Evolutionary conservation across 2,113 vertebrate species (phyloP).

Genomic region (Balaenoptera acutorostrata): DNA sequence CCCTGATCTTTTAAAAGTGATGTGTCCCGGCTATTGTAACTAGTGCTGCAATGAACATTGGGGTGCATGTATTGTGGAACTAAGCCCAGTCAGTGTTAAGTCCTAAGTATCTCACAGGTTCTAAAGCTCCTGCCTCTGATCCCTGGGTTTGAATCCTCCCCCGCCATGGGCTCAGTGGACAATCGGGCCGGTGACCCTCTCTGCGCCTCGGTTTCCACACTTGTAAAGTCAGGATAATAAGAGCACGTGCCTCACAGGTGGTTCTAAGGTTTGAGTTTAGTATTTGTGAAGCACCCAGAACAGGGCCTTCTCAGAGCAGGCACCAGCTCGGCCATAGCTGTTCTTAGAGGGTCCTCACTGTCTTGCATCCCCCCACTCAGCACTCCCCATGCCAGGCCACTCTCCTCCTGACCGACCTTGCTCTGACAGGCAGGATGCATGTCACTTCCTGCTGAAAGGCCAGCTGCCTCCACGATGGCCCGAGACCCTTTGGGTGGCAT

Average conservation of each 20-base stretch:
- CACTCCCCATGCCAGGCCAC: too few species aligned
- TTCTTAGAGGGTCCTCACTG: too few species aligned
- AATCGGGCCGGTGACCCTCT: not conserved
- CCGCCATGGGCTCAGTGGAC: fast-evolving
- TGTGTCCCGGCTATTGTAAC: too few species aligned
- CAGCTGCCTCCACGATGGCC: not conserved
- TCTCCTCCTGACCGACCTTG: not conserved
- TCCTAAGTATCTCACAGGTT: not conserved
- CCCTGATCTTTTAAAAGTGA: not conserved
- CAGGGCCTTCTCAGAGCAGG: not conserved
- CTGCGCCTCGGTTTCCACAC: fast-evolving
- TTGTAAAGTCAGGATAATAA: not conserved
- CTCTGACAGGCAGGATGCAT: not conserved
- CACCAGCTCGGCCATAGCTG: fast-evolving
- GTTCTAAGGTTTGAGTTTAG: not conserved
- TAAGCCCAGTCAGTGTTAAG: not conserved
- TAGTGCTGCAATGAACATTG: too few species aligned
- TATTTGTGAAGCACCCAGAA: not conserved
- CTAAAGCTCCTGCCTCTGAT: not conserved
- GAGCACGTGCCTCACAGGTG: too few species aligned
- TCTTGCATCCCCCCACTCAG: fast-evolving
- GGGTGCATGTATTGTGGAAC: not conserved
- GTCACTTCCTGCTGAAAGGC: not conserved
- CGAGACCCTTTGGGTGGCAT: not conserved
- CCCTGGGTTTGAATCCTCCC: not conserved